Evolutionary conservation across 2,888 invertebrate genomes (phyloP).

Genomic region (Calliphora vomitoria): DNA sequence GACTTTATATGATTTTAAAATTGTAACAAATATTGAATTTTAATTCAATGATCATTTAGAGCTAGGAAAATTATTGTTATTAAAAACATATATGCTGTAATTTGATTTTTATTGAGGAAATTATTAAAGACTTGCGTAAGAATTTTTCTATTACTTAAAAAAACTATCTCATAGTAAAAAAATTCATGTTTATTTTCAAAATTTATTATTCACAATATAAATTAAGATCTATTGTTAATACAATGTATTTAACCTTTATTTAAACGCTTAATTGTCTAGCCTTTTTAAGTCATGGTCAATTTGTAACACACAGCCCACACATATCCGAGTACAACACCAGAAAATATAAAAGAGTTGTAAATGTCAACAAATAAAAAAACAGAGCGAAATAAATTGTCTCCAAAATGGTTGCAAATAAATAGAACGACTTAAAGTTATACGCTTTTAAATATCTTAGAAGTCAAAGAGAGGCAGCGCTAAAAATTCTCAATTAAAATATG

Average conservation of each 20-base stretch:
- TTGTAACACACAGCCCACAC: slow-evolving; percentile 10
- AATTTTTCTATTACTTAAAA: too few relatives aligned
- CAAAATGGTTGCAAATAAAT: neutral
- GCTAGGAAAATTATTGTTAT: slow-evolving; percentile 23
- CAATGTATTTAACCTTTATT: slow-evolving; percentile 10
- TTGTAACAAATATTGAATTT: slow-evolving; percentile 47
- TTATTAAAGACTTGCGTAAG: too few relatives aligned
- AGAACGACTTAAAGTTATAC: too few relatives aligned
- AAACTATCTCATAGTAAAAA: too few relatives aligned
- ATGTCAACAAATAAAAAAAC: neutral
- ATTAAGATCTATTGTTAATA: neutral
- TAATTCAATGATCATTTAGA: slow-evolving; percentile 34
- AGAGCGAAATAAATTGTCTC: neutral
- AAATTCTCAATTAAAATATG: too few relatives aligned
- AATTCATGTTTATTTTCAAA: neutral
- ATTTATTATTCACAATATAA: neutral
- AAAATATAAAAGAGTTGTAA: neutral
- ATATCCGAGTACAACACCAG: neutral
- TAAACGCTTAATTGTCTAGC: slow-evolving; percentile 36
- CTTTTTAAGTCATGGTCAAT: neutral
- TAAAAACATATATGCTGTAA: neutral
- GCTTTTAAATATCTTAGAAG: too few relatives aligned
- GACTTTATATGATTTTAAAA: slow-evolving; percentile 41
- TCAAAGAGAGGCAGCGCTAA: too few relatives aligned
- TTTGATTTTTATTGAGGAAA: too few relatives aligned